phyloP scores from a whole-genome alignment of 2,113 vertebrate genomes.

The Eubucco bourcierii region DNA sequence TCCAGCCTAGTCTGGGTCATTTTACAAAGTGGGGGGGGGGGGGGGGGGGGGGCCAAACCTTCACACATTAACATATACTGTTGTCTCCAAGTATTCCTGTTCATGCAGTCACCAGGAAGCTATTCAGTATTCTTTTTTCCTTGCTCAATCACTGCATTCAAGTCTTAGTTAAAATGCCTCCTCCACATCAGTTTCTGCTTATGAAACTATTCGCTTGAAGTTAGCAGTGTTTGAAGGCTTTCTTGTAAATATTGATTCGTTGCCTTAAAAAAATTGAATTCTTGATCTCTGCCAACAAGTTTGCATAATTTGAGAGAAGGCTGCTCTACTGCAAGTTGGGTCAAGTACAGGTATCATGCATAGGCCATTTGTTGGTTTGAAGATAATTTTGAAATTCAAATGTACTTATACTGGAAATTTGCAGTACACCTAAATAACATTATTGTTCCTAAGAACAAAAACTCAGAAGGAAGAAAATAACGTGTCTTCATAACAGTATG shows the following conservation, averaged over 20 bases:
- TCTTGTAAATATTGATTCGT: background rate
- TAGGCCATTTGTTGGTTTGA: background rate
- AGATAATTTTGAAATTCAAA: background rate
- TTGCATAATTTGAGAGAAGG: background rate
- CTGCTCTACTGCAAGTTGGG: background rate
- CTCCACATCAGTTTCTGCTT: background rate
- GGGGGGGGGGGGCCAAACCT: too few relatives aligned
- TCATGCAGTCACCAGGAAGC: background rate
- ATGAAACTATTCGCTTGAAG: background rate
- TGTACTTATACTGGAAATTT: background rate
- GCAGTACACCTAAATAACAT: background rate
- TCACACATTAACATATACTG: background rate
- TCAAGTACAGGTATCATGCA: background rate
- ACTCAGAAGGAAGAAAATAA: background rate
- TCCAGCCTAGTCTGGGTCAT: too few relatives aligned
- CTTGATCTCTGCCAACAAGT: background rate
- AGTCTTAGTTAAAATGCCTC: background rate
- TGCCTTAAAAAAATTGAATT: background rate
- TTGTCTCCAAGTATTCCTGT: background rate
- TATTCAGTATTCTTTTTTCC: background rate
- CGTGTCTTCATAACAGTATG: background rate
- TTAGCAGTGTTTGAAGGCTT: background rate
- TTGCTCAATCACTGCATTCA: background rate
- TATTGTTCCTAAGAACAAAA: background rate
- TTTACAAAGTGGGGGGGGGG: too few relatives aligned